Evolutionary conservation across 1,140 invertebrate genomes (phyloP), one percentile per base, ranked within the genome.

Genomic region (Bombus affinis): DNA sequence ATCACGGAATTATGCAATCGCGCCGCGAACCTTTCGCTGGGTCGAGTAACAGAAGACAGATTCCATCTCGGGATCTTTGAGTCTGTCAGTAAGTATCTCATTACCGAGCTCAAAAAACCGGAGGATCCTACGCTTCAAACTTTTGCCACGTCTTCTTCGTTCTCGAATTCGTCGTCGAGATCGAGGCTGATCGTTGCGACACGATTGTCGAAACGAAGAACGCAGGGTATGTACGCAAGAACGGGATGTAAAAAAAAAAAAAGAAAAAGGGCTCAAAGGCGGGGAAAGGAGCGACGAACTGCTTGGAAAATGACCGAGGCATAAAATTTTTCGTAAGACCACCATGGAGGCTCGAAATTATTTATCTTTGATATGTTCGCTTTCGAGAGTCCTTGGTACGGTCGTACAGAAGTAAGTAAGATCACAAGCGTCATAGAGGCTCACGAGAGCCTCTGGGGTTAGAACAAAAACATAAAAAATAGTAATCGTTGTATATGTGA

Each of bases 401-500:
- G 73, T 89, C 81, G 81, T 91, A 91, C 91, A 87, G 90, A 65
- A 94, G 92, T 95, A 95, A 95, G 92, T 94, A 95, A 95, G 91
- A 95, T 95, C 94, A 95, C 94, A 95, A 95, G 94, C 94, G 91
- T 94, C 93, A 92, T 92, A 90, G 90, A 85, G 91, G 91, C 88
- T 91, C 82, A 80, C 76, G 83, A 83, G 88, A 85, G 91, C 90
- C 92, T 86, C 92, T 90, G 91, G 91, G 91, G 76, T 84, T 94
- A 93, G 93, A 92, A 94, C 92, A 88, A 92, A 93, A 92, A 92
- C 88, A 85, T 91, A 92, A 89, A 89, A 92, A 86, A 87, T 89
- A 78, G 87, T 84, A 70, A 78, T 92, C 83, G 88, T 89, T 86
- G 85, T 90, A 88, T 84, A 81, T 75, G 83, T 90, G 79, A 87